phyloP scores from a whole-genome alignment of 2,113 vertebrate species.

The Calyptommatus sinebrachiatus region DNA sequence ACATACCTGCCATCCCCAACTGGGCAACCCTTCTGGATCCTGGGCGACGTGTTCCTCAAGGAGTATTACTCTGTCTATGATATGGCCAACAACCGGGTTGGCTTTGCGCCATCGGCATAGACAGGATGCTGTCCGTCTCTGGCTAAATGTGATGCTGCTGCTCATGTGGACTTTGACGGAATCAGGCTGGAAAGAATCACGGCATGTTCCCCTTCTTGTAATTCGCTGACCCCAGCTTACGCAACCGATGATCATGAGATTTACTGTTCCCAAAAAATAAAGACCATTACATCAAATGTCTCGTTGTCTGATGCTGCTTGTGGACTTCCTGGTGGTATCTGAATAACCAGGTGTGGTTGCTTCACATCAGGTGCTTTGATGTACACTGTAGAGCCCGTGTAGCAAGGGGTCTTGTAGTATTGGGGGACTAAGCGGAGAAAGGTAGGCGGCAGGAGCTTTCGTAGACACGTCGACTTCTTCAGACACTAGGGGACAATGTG shows the following conservation, averaged over 20 bases:
- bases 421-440: no score
- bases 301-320: background rate
- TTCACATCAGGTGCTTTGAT: no score
- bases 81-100: slow-evolving; percentile 56
- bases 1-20: slow-evolving; percentile 64
- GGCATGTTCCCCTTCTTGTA: background rate
- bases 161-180: rapidly evolving
- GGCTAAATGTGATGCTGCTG: background rate
- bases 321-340: no score
- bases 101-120: slow-evolving; percentile 55
- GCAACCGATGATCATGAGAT: background rate
- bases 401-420: no score
- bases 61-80: slow-evolving; percentile 69
- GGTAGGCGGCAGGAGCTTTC: no score
- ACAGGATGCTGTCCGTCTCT: background rate
- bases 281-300: background rate
- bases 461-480: no score
- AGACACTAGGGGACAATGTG: no score
- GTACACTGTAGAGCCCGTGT: no score
- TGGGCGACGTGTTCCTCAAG: slow-evolving; percentile 54
- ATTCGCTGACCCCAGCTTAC: background rate
- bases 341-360: no score
- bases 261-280: background rate
- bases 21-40: slow-evolving; percentile 59
- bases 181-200: background rate